Conservation (phyloP, 2,888 invertebrate genomes). For the Petrolisthes cinctipes region DNA sequence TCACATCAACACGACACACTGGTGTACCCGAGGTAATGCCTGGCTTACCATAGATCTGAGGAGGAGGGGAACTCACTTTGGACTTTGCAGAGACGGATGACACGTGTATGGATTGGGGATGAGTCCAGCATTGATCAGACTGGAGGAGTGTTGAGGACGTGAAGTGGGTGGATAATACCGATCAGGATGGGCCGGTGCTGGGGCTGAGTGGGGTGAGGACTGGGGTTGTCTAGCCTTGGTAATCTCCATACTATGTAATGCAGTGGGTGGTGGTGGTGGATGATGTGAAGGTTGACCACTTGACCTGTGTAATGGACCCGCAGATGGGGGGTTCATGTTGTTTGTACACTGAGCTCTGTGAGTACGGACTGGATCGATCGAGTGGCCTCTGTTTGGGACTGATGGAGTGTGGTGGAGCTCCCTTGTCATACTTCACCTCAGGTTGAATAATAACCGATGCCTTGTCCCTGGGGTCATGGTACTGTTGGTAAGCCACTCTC, state of each 20-base stretch:
- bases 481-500: slow-evolving; percentile 45
- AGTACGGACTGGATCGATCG: slow-evolving; percentile 63
- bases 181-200: slow-evolving; percentile 54
- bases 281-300: slow-evolving; percentile 37
- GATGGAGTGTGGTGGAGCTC: slow-evolving; percentile 54
- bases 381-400: slow-evolving; percentile 64
- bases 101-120: slow-evolving; percentile 60
- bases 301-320: slow-evolving; percentile 49
- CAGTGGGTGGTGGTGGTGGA: slow-evolving; percentile 16
- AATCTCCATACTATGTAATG: slow-evolving; percentile 53
- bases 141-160: slow-evolving; percentile 35
- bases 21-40: slow-evolving; percentile 76
- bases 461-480: slow-evolving; percentile 58
- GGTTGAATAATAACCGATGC: slow-evolving; percentile 64
- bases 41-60: slow-evolving; percentile 68
- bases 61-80: slow-evolving; percentile 63
- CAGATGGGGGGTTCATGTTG: slow-evolving; percentile 53
- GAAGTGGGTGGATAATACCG: slow-evolving; percentile 49
- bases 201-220: slow-evolving; percentile 58
- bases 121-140: slow-evolving; percentile 53
- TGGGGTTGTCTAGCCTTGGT: slow-evolving; percentile 62
- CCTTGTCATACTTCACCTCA: slow-evolving; percentile 62
- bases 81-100: slow-evolving; percentile 50
- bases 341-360: slow-evolving; percentile 61
- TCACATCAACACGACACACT: slow-evolving; percentile 70